Conservation (phyloP, 2,888 invertebrate species). For the Apeira syringaria region DNA sequence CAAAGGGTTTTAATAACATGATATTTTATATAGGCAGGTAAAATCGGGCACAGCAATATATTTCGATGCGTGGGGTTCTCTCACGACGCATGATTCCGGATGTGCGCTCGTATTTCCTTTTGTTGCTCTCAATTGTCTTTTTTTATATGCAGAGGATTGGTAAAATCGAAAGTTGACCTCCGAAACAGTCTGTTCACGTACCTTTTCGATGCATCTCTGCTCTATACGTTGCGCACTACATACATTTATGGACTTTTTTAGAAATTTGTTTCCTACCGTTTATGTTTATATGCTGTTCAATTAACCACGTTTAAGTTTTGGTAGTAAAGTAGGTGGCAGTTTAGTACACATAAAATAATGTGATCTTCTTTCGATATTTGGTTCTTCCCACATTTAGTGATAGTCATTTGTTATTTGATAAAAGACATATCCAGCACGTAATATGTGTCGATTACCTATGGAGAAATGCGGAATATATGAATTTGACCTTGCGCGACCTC, state of each 20-base stretch:
- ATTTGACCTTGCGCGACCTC: slow-evolving; percentile 27
- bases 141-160: slow-evolving; percentile 57
- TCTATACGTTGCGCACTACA: slow-evolving; percentile 23
- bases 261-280: slow-evolving; percentile 23
- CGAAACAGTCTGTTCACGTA: slow-evolving; percentile 19
- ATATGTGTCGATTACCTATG: not conserved
- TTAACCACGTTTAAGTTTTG: slow-evolving; percentile 4
- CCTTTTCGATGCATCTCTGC: slow-evolving; percentile 28
- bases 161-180: slow-evolving; percentile 68
- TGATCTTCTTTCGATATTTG: no score
- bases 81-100: slow-evolving; percentile 38
- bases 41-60: slow-evolving; percentile 36
- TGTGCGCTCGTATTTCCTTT: slow-evolving; percentile 48
- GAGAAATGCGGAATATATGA: slow-evolving; percentile 24
- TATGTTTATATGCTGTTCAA: slow-evolving; percentile 12
- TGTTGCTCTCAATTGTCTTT: slow-evolving; percentile 56
- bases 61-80: slow-evolving; percentile 45
- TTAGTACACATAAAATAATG: no score
- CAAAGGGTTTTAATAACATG: slow-evolving; percentile 50
- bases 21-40: slow-evolving; percentile 41
- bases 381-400: no score
- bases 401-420: no score
- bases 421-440: no score
- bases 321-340: slow-evolving; percentile 2
- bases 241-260: slow-evolving; percentile 31